Conservation (phyloP, 2,888 invertebrate species). For the Noctua janthe region DNA sequence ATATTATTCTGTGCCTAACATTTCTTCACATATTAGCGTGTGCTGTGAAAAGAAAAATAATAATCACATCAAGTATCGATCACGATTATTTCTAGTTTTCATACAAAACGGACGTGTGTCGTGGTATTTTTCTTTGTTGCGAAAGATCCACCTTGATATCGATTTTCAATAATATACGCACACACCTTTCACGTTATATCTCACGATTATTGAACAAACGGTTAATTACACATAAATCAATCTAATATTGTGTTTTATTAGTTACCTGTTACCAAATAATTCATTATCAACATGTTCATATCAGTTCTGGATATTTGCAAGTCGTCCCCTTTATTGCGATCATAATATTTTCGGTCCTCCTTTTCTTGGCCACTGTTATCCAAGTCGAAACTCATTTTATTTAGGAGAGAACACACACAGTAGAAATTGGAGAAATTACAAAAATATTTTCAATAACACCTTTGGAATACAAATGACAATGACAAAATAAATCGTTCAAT, state of each 20-base stretch:
- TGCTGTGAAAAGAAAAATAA: slow-evolving; percentile 15
- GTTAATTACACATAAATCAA: slow-evolving; percentile 13
- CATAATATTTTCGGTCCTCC: slow-evolving; percentile 91
- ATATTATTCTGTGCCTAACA: neutral
- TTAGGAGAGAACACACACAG: slow-evolving; percentile 26
- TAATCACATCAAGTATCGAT: slow-evolving; percentile 5
- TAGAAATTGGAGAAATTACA: slow-evolving; percentile 41
- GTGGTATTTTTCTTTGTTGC: slow-evolving; percentile 61
- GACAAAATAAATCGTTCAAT: slow-evolving; percentile 59
- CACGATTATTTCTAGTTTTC: slow-evolving; percentile 31
- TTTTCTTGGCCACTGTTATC: slow-evolving; percentile 81
- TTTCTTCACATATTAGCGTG: neutral
- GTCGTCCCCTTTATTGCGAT: slow-evolving; percentile 93
- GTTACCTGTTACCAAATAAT: slow-evolving; percentile 98
- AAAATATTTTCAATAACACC: slow-evolving; percentile 61
- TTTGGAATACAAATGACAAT: slow-evolving; percentile 67
- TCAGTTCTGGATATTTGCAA: slow-evolving; percentile 96
- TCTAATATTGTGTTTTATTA: slow-evolving; percentile 3
- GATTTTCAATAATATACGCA: slow-evolving; percentile 20
- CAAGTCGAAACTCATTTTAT: slow-evolving; percentile 85
- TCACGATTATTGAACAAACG: slow-evolving; percentile 6
- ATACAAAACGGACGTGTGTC: slow-evolving; percentile 40
- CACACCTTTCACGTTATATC: neutral
- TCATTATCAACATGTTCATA: slow-evolving; percentile 99
- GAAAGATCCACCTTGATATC: slow-evolving; percentile 37